Percentiles rank a stretch among this genome's conserved stretches.
These are phyloP conservation scores for Empis stercorea DNA, from an alignment of 2,888 invertebrate species.

Conservation along the genomic window DNA sequence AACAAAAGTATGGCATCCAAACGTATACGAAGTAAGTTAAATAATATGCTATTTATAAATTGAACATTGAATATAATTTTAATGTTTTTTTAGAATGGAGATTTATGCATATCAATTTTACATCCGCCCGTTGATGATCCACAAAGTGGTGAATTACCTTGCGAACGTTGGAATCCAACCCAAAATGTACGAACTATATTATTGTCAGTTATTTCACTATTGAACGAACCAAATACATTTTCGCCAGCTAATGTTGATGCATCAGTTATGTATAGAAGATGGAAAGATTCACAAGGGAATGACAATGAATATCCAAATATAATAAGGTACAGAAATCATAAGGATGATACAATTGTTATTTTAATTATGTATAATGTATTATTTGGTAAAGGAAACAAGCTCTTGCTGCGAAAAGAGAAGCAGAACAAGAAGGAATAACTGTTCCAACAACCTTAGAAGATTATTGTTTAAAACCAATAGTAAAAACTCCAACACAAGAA, in stretches of 20 bases:
- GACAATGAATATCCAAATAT: conserved; percentile 99
- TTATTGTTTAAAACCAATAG: conserved; percentile 90
- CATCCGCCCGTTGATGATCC: conserved; percentile 99
- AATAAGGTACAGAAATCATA: conserved; percentile 56
- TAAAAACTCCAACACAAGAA: conserved; percentile 72
- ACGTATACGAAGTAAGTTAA: conserved; percentile 92
- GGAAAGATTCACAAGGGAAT: conserved; percentile 95
- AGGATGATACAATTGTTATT: no score
- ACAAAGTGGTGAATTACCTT: conserved; percentile 95
- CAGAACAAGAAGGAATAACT: conserved; percentile 90
- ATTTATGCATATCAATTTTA: conserved; percentile 97
- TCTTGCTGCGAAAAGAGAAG: conserved; percentile 84
- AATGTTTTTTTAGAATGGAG: conserved; percentile 96
- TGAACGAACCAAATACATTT: conserved; percentile 99
- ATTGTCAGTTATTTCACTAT: conserved; percentile 92
- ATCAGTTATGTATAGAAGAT: conserved; percentile 97
- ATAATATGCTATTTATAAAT: no score
- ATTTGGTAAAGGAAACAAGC: conserved; percentile 77
- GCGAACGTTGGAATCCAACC: conserved; percentile 99
- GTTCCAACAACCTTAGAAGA: conserved; percentile 97
- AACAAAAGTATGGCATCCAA: conserved; percentile 99
- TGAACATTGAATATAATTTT: no score
- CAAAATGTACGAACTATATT: conserved; percentile 98
- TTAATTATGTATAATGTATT: not conserved
- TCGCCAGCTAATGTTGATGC: conserved; percentile 99